Evolutionary conservation across 2,888 invertebrate species (phyloP), one percentile per base, ranked within the genome.

Genomic region (Limnephilus auricula): DNA sequence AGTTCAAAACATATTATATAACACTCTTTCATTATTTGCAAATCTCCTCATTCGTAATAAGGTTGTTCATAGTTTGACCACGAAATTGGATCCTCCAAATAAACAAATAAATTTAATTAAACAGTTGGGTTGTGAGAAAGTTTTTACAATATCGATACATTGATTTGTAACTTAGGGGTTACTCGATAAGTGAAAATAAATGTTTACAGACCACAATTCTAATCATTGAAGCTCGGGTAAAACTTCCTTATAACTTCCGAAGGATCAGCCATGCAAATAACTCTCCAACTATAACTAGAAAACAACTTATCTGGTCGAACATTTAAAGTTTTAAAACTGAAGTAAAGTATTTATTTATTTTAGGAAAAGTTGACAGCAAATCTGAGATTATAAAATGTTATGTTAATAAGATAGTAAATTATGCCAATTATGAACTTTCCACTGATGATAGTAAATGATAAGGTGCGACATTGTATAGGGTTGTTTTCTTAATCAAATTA

Each of bases 131-230:
- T 25, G 40, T 25, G 6, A 25, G 25, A 25, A 65, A 65, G 65
- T 65, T 65, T 31, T 18, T 31, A 32, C 13, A 15, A 32, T 15
- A 18, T 32, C 31, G 13, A 80, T 18, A 31, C 80, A 32, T 18
- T 80, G 32, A 80, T 80, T 32, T 31, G 13, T n/a, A 32, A 32
- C 80, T 80, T 32, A 13, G 15, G 80, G 30, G 32, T 80, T n/a
- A 32, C 15, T 13, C 80, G 80, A 80, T 80, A 80, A 80, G 80
- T 80, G 80, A 80, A 80, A 80, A 32, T 80, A 80, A 80, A 80
- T 80, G 80, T 80, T 80, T 18, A 6, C 31, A 13, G 32, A 80
- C 80, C 80, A 32, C 80, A 80, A 18, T 65, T 65, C 65, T 65
- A 65, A 25, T 65, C 65, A 65, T 65, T 25, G 9, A 25, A 9